These are phyloP conservation scores for Crossaster papposus DNA, from an alignment of 53 echinoderm and acorn worm species.

Conservation along the genomic window DNA sequence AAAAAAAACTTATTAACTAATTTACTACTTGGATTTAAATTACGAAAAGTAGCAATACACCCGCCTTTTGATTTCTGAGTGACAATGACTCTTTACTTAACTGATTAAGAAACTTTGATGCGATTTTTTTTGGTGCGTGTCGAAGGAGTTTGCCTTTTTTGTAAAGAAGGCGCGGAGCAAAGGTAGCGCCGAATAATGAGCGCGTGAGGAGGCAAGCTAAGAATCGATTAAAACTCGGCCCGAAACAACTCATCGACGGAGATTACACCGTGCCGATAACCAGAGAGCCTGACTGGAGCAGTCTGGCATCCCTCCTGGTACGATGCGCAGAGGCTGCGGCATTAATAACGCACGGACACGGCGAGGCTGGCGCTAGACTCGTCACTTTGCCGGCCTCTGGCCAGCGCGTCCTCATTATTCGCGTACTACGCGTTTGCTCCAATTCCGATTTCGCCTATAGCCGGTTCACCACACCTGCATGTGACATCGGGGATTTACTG, in stretches of 20 bases:
- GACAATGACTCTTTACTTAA: constrained; percentile 43
- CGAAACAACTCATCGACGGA: neutral
- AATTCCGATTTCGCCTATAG: neutral
- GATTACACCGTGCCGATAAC: neutral
- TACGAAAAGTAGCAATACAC: constrained; percentile 46
- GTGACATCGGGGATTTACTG: neutral
- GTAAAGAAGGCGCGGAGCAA: neutral
- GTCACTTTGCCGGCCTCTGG: constrained; percentile 35
- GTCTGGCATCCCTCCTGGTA: neutral
- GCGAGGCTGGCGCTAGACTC: neutral
- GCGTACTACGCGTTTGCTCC: neutral
- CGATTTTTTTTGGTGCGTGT: constrained; percentile 8
- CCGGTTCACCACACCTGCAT: neutral
- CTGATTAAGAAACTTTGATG: constrained; percentile 46
- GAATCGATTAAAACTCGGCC: neutral
- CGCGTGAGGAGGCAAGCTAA: constrained; percentile 28
- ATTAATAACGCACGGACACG: neutral
- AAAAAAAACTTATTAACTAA: constrained; percentile 54
- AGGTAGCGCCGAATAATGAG: constrained; percentile 19
- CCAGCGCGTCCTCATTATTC: neutral
- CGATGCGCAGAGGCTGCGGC: neutral
- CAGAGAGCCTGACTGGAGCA: neutral
- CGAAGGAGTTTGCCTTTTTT: neutral
- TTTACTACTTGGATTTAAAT: constrained; percentile 55
- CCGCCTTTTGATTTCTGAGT: constrained; percentile 13